Percentiles rank a stretch among this genome's conserved stretches.
These are phyloP conservation scores for Chalcosyrphus nemorum DNA, from an alignment of 2,888 invertebrate species.

Conservation along the genomic window DNA sequence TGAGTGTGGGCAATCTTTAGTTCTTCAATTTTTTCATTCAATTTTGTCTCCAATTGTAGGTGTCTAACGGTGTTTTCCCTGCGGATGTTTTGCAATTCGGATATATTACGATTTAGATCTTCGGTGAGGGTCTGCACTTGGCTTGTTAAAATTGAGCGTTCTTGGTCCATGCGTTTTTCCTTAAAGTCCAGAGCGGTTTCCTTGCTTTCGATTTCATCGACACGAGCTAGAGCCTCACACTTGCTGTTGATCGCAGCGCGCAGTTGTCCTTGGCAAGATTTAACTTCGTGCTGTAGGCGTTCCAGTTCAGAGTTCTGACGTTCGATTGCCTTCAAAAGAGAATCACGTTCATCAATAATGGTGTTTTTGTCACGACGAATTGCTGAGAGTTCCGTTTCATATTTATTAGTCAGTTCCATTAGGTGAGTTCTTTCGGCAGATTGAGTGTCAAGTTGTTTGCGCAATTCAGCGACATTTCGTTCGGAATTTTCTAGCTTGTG, in stretches of 20 bases:
- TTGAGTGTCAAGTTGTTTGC: constrained; percentile 85
- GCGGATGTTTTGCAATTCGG: constrained; percentile 89
- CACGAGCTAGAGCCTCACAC: constrained; percentile 90
- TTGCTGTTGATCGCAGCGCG: constrained; percentile 90
- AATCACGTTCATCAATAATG: constrained; percentile 89
- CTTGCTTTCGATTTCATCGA: constrained; percentile 91
- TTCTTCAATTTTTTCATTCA: constrained; percentile 91
- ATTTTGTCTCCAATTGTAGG: constrained; percentile 88
- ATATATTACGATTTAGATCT: constrained; percentile 90
- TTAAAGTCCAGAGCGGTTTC: constrained; percentile 90
- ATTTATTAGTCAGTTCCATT: constrained; percentile 85
- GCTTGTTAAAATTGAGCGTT: constrained; percentile 88
- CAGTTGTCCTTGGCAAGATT: constrained; percentile 88
- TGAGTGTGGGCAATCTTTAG: constrained; percentile 88
- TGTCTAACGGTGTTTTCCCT: constrained; percentile 87
- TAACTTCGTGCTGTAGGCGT: constrained; percentile 87
- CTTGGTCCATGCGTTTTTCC: constrained; percentile 92
- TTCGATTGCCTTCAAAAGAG: constrained; percentile 87
- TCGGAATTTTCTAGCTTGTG: constrained; percentile 85
- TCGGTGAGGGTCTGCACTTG: constrained; percentile 90
- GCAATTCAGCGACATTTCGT: constrained; percentile 86
- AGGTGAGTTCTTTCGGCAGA: constrained; percentile 86
- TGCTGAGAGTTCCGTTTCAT: constrained; percentile 87
- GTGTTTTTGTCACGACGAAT: constrained; percentile 87
- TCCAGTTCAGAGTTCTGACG: constrained; percentile 89